Conservation (phyloP, 2,888 invertebrate genomes). For the Dicyrtomina minuta region DNA sequence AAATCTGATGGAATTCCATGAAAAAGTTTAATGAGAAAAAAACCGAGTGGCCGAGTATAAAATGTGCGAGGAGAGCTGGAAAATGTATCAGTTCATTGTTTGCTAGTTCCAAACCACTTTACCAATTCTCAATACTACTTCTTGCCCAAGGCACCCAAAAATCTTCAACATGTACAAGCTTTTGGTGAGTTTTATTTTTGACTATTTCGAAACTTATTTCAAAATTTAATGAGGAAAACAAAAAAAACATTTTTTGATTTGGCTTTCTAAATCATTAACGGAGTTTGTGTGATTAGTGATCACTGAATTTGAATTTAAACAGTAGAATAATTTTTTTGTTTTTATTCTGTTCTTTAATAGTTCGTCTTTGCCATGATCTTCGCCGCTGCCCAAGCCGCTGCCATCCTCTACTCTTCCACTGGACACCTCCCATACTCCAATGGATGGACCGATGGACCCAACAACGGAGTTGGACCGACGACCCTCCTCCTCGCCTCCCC, state of each 20-base stretch:
- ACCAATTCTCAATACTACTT: background rate
- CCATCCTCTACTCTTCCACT: slow-evolving; percentile 24
- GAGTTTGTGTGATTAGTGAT: too few species aligned
- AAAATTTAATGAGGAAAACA: background rate
- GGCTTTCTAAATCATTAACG: background rate
- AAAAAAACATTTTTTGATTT: background rate
- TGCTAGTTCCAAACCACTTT: background rate
- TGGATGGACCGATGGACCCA: slow-evolving; percentile 40
- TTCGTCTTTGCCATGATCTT: slow-evolving; percentile 33
- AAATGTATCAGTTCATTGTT: slow-evolving; percentile 14
- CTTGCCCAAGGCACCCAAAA: slow-evolving; percentile 14
- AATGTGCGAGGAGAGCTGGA: background rate
- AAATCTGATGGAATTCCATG: background rate
- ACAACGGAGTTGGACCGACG: slow-evolving; percentile 43
- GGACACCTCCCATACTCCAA: slow-evolving; percentile 36
- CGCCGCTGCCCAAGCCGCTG: slow-evolving; percentile 32
- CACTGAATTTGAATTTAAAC: background rate
- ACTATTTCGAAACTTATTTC: background rate
- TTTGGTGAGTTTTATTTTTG: slow-evolving; percentile 27
- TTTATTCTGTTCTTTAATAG: slow-evolving; percentile 19
- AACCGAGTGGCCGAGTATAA: background rate
- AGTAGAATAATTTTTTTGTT: slow-evolving; percentile 12
- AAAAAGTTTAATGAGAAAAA: background rate
- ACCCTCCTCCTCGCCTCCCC: slow-evolving; percentile 18
- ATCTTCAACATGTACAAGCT: slow-evolving; percentile 36